Percentiles rank a stretch among this genome's conserved stretches.
phyloP scores from a whole-genome alignment of 2,888 invertebrate species.

The Lochmaea crataegi region DNA sequence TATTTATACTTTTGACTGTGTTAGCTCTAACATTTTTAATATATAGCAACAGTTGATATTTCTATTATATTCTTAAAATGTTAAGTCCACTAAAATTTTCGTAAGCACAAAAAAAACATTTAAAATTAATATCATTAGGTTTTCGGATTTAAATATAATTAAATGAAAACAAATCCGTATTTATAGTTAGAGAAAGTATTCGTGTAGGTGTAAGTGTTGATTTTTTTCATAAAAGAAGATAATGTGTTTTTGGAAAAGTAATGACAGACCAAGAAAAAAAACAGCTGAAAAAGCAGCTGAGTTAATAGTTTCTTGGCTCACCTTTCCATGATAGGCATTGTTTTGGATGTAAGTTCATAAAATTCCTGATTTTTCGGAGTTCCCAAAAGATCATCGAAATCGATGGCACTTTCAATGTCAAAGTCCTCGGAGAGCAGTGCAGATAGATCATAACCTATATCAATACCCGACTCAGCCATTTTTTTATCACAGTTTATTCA shows the following conservation, averaged over 20 bases:
- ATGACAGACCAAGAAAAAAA: conserved; percentile 42
- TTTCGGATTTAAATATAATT: background rate
- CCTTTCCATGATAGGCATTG: conserved; percentile 72
- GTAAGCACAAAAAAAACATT: background rate
- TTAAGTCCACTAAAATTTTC: background rate
- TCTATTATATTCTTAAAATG: background rate
- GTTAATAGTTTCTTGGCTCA: conserved; percentile 59
- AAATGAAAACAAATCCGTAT: background rate
- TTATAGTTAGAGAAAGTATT: background rate
- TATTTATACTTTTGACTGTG: background rate
- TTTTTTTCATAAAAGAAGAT: conserved; percentile 7
- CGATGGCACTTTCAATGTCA: conserved; percentile 66
- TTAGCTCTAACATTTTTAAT: background rate
- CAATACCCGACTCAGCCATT: conserved; percentile 74
- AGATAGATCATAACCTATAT: conserved; percentile 73
- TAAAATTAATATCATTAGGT: background rate
- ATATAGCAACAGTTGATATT: background rate
- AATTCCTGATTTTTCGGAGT: conserved; percentile 70
- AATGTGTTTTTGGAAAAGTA: conserved; percentile 25
- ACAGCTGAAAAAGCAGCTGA: conserved; percentile 43
- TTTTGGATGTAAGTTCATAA: conserved; percentile 73
- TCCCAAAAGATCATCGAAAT: conserved; percentile 67
- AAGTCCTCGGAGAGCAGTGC: conserved; percentile 67
- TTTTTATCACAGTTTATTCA: conserved; percentile 43
- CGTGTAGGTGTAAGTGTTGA: background rate